A percentile compares a stretch with the other conserved stretches of the same genome.
phyloP scores from a whole-genome alignment of 2,888 invertebrate genomes.

The Callinectes sapidus region DNA sequence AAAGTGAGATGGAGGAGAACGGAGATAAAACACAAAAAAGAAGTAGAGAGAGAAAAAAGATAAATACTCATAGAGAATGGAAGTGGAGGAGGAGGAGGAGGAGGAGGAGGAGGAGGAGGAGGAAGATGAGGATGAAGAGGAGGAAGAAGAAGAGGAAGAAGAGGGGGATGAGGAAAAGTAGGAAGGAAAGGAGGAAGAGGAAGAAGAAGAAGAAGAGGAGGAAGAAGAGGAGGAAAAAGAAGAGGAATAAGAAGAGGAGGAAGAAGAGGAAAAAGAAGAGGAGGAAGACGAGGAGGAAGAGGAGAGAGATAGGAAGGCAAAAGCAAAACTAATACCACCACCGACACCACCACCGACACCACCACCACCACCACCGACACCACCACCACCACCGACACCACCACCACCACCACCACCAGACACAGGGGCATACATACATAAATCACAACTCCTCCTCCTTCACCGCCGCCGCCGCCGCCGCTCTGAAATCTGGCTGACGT shows the following conservation, averaged over 20 bases:
- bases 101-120: background rate
- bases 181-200: background rate
- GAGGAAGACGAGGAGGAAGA: background rate
- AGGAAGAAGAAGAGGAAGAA: background rate
- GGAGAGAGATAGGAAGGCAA: background rate
- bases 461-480: too few species aligned
- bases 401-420: background rate
- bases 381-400: background rate
- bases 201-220: background rate
- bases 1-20: too few species aligned
- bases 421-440: background rate
- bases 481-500: constrained; percentile 50
- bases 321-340: background rate
- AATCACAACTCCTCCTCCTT: constrained; percentile 21
- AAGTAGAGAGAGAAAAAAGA: background rate
- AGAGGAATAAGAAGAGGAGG: background rate
- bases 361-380: background rate
- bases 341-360: background rate
- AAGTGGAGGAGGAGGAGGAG: background rate
- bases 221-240: background rate
- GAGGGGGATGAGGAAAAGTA: too few species aligned
- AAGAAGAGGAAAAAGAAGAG: background rate
- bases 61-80: too few species aligned
- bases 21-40: background rate
- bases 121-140: background rate